A percentile compares a stretch with the other conserved stretches of the same genome.
phyloP scores from a whole-genome alignment of 2,113 vertebrate species.

The Petroica traversi region DNA sequence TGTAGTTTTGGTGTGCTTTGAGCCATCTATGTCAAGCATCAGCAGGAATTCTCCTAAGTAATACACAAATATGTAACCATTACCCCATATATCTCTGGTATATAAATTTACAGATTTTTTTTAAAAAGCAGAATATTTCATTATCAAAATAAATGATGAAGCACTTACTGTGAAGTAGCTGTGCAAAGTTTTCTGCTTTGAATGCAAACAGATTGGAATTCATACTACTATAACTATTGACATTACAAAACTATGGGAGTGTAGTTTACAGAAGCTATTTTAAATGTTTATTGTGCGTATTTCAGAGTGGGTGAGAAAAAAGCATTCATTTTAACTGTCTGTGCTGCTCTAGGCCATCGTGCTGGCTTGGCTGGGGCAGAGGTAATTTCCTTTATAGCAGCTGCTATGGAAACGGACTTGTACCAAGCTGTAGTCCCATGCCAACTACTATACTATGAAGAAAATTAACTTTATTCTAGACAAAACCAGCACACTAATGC shows the following conservation, averaged over 20 bases:
- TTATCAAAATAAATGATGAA: neutral
- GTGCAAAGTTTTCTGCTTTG: neutral
- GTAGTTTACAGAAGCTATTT: neutral
- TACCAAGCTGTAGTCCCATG: fast-evolving
- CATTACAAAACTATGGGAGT: neutral
- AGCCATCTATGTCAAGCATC: neutral
- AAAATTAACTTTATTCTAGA: neutral
- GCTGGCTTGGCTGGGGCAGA: neutral
- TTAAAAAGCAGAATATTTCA: neutral
- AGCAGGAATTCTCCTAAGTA: neutral
- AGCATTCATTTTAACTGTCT: neutral
- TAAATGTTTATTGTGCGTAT: neutral
- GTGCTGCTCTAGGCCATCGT: neutral
- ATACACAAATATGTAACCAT: neutral
- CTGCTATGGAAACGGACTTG: neutral
- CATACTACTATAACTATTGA: neutral
- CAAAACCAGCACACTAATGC: neutral
- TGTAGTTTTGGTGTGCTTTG: neutral
- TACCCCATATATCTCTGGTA: neutral
- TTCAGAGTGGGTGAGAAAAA: neutral
- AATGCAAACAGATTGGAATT: neutral
- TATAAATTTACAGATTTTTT: neutral
- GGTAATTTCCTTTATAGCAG: neutral
- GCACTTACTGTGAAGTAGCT: neutral
- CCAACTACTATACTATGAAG: neutral